These are phyloP conservation scores for Marasmarcha lunaedactyla DNA, from an alignment of 2,888 invertebrate species.

Conservation along the genomic window DNA sequence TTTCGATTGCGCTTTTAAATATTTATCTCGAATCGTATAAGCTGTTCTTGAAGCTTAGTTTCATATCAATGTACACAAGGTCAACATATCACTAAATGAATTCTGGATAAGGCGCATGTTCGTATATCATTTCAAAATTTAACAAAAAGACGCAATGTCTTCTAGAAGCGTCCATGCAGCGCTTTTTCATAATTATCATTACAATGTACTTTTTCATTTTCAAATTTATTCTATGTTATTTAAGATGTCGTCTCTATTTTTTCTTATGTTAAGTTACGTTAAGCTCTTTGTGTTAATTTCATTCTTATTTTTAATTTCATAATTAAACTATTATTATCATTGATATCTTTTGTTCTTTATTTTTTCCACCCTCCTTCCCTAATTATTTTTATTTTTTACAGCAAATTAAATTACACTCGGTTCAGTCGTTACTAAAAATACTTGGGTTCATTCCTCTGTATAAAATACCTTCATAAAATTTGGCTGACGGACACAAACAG, in stretches of 20 bases:
- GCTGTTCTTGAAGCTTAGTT: constrained; percentile 37
- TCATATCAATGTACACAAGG: constrained; percentile 33
- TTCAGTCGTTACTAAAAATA: not conserved
- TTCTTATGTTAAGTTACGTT: constrained; percentile 53
- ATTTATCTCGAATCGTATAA: constrained; percentile 42
- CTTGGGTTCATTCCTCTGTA: not conserved
- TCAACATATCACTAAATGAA: constrained; percentile 57
- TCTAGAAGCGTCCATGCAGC: constrained; percentile 13
- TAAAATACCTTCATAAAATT: constrained; percentile 1
- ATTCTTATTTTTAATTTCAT: constrained; percentile 67
- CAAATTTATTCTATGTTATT: constrained; percentile 31
- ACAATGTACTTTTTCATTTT: constrained; percentile 11
- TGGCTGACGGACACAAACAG: constrained; percentile 32
- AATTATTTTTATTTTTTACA: constrained; percentile 30
- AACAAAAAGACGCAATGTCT: constrained; percentile 11
- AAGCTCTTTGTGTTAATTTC: constrained; percentile 68
- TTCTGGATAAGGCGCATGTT: constrained; percentile 47
- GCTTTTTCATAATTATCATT: constrained; percentile 14
- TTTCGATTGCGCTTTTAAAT: constrained; percentile 46
- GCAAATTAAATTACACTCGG: constrained; percentile 21
- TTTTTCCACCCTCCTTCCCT: constrained; percentile 39
- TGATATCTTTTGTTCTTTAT: constrained; percentile 58
- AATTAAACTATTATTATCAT: constrained; percentile 68
- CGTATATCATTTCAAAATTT: constrained; percentile 4
- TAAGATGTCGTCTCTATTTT: constrained; percentile 39